Percentiles rank a stretch among this genome's conserved stretches.
Conservation (phyloP, 1,140 invertebrate species). For the Cepaea nemoralis region DNA sequence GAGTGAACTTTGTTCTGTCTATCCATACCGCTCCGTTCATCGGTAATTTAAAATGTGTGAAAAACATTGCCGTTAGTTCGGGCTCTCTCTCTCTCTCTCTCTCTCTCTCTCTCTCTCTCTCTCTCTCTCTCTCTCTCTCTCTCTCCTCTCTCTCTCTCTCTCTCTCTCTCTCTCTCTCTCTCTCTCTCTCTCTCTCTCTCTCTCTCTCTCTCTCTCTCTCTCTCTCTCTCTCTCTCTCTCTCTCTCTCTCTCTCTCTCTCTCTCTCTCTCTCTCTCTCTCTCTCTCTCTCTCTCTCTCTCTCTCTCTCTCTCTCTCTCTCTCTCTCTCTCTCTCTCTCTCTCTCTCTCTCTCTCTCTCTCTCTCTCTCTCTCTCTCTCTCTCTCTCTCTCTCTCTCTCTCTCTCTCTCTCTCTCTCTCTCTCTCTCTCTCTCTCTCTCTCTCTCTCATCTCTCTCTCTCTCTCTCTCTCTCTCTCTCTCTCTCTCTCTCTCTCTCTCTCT, state of each 20-base stretch:
- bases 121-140: conserved; percentile 28
- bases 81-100: too few species aligned
- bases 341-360: conserved; percentile 34
- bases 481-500: conserved; percentile 18
- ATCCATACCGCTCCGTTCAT: too few species aligned
- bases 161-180: not conserved
- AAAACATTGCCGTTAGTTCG: too few species aligned
- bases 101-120: not conserved
- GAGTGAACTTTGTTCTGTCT: too few species aligned
- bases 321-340: conserved; percentile 20
- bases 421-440: conserved; percentile 9
- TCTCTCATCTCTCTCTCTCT: too few species aligned
- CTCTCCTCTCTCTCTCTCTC: not conserved
- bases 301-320: conserved; percentile 3
- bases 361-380: conserved; percentile 30
- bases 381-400: not conserved
- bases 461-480: conserved; percentile 16
- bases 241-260: conserved; percentile 29
- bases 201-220: conserved; percentile 23
- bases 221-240: conserved; percentile 35
- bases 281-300: conserved; percentile 29
- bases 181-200: conserved; percentile 19
- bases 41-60: too few species aligned
- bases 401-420: conserved; percentile 24
- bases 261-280: conserved; percentile 30